Evolutionary conservation across 2,797 vertebrate species (phyloP).

Genomic region (Babyrousa celebensis): DNA sequence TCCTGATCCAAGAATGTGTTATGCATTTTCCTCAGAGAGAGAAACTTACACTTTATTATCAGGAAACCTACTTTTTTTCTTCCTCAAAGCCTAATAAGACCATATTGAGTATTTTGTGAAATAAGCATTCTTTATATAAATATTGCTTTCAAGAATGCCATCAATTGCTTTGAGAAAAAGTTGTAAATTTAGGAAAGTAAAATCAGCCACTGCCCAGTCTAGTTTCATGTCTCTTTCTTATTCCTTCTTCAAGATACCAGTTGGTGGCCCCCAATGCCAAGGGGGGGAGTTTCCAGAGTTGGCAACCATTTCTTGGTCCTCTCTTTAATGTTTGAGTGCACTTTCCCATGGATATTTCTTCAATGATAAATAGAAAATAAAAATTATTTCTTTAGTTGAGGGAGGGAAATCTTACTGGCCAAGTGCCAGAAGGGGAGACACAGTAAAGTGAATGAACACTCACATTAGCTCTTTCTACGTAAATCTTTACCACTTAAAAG

Average conservation of each 20-base stretch:
- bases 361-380: not conserved
- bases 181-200: not conserved
- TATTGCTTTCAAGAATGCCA: conserved; percentile 4
- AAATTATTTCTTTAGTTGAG: not conserved
- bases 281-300: not conserved
- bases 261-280: not conserved
- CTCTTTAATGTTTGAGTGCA: not conserved
- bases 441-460: not conserved
- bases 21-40: not conserved
- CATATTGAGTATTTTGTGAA: not conserved
- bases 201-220: not conserved
- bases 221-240: not conserved
- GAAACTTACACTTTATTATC: not conserved
- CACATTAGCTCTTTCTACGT: not conserved
- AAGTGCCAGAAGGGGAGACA: not conserved
- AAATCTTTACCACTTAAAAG: not conserved
- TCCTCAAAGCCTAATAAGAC: not conserved
- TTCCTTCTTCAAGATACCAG: not conserved
- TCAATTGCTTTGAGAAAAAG: not conserved
- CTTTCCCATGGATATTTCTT: not conserved
- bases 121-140: not conserved
- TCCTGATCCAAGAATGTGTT: not conserved
- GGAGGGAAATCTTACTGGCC: not conserved
- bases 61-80: conserved; percentile 12
- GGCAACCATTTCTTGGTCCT: not conserved